A percentile compares a stretch with the other conserved stretches of the same genome.
phyloP scores from a whole-genome alignment of 2,797 vertebrate genomes.

The Enteromius argenteus region DNA sequence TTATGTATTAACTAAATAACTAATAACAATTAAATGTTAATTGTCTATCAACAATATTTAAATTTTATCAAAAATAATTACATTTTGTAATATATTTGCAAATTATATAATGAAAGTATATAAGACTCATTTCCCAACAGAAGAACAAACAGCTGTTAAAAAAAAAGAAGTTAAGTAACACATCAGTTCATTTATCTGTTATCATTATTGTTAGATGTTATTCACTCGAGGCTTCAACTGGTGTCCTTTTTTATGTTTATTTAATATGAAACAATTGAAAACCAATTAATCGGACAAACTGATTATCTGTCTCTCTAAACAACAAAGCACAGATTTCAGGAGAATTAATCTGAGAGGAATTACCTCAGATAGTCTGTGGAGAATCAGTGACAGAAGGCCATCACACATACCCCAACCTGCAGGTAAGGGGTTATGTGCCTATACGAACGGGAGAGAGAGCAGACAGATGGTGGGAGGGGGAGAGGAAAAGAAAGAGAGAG shows the following conservation, averaged over 20 bases:
- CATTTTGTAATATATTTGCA: neutral
- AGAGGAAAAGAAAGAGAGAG: constrained; percentile 14
- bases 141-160: neutral
- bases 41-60: neutral
- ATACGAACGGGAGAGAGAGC: constrained; percentile 47
- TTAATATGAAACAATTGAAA: constrained; percentile 9
- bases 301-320: constrained; percentile 11
- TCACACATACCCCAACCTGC: constrained; percentile 85
- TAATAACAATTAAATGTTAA: neutral
- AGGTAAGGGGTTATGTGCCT: constrained; percentile 79
- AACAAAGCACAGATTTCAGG: neutral
- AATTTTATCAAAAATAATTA: neutral
- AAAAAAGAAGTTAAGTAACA: neutral
- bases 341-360: constrained; percentile 48
- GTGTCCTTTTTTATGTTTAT: neutral
- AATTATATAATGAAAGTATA: neutral
- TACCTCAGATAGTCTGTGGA: constrained; percentile 82
- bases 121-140: neutral
- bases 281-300: constrained; percentile 3
- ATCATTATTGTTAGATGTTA: neutral
- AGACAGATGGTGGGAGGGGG: constrained; percentile 18
- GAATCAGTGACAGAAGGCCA: constrained; percentile 83
- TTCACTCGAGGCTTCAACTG: neutral
- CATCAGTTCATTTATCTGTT: neutral
- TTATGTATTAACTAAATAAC: neutral